Evolutionary conservation across 1,140 invertebrate genomes (phyloP).

Genomic region (Magallana ariakensis): DNA sequence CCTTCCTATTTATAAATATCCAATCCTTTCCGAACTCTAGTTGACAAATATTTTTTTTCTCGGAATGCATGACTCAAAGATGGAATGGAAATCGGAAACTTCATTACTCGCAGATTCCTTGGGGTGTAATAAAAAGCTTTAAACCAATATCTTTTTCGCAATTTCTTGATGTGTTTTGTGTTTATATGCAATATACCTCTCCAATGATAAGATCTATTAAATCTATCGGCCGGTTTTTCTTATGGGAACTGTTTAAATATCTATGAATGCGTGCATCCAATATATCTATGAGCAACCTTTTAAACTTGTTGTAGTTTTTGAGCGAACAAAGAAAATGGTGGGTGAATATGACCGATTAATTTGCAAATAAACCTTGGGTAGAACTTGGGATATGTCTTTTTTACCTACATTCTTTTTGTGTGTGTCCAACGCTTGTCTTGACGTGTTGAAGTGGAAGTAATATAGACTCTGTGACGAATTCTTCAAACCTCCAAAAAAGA

Average conservation of each 20-base stretch:
- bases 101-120: background rate
- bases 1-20: too few relatives aligned
- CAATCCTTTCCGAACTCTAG: too few relatives aligned
- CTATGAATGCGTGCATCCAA: background rate
- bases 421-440: background rate
- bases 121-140: conserved; percentile 5
- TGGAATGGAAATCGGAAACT: background rate
- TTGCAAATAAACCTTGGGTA: conserved; percentile 19
- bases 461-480: background rate
- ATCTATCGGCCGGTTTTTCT: background rate
- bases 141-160: conserved; percentile 23
- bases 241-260: conserved; percentile 31
- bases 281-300: background rate
- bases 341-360: conserved; percentile 2
- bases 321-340: conserved; percentile 21
- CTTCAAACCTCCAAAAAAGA: background rate
- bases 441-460: background rate
- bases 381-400: background rate
- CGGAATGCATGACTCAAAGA: background rate
- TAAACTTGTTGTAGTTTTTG: background rate
- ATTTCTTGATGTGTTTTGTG: conserved; percentile 20
- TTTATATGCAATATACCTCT: conserved; percentile 11
- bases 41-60: too few relatives aligned
- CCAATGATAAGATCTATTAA: background rate
- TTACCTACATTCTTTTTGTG: background rate